Conservation (phyloP, 2,888 invertebrate genomes). For the Asteroscopus sphinx region DNA sequence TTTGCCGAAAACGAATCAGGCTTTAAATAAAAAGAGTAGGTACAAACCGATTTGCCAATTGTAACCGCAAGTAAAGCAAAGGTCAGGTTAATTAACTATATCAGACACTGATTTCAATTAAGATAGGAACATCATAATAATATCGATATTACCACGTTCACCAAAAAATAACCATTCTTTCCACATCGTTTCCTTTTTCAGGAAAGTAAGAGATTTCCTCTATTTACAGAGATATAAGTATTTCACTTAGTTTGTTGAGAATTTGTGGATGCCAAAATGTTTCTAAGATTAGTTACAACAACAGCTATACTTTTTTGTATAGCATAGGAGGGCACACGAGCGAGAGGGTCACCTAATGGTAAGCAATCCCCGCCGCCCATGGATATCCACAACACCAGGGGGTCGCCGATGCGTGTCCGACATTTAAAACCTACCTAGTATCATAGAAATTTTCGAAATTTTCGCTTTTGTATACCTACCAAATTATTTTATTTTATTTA, state of each 20-base stretch:
- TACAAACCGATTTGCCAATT: constrained; percentile 1
- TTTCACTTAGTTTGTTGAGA: background rate
- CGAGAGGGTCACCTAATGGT: too few relatives aligned
- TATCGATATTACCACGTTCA: constrained; percentile 10
- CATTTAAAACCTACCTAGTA: too few relatives aligned
- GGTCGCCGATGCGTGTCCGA: too few relatives aligned
- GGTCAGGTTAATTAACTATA: constrained; percentile 14
- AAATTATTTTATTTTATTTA: too few relatives aligned
- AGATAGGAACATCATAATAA: constrained; percentile 1
- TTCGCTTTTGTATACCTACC: too few relatives aligned
- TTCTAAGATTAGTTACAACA: too few relatives aligned
- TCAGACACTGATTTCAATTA: constrained; percentile 27
- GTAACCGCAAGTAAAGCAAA: constrained; percentile 2
- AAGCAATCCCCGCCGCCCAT: too few relatives aligned
- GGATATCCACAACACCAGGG: too few relatives aligned
- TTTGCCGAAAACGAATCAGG: background rate
- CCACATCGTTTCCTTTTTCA: background rate
- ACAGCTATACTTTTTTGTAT: too few relatives aligned
- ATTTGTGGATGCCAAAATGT: background rate
- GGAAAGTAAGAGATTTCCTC: background rate
- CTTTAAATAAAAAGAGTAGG: background rate
- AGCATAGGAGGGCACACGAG: too few relatives aligned
- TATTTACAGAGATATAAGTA: background rate
- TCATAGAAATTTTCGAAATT: too few relatives aligned
- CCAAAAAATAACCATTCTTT: constrained; percentile 7